Evolutionary conservation across 2,113 vertebrate genomes (phyloP), one percentile per base, ranked within the genome.

Genomic region (Brachirus orientalis): DNA sequence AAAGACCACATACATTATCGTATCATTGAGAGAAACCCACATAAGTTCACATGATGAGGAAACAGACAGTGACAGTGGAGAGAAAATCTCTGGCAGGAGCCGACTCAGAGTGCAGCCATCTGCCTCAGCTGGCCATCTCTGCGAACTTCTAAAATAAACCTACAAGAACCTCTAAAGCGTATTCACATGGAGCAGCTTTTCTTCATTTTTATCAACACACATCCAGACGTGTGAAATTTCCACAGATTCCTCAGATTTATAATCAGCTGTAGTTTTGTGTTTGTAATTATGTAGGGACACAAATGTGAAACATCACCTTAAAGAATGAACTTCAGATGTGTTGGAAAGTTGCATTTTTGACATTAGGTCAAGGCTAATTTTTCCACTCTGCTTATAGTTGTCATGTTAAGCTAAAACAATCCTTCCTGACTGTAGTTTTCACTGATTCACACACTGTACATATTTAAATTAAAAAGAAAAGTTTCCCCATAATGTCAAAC

Each of bases 271-370:
- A 1, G 8, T 6, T 48, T 51, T 41, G 18, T 7, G 8, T 44
- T 33, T 69, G 11, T 19, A 12, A 9, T 57, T 57, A 57, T 41
- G 9, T 20, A 13, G 18, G 4, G 37, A 16, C 4, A 41, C 1
- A n/a, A n/a, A 58, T 55, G 10, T 9, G 10, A 56, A 56, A 19
- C 10, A 50, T 16, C 1, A 8, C 1, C 1, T 28, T 40, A 38
- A 45, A 55, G 35, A 28, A 10, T 45, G 37, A 60, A 8, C 22
- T 55, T 37, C n/a, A 50, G 37, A 43, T 53, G 46, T 17, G 47
- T 37, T 55, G 17, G 17, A 19, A n/a, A 2, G 33, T 6, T 7
- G 5, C 18, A 5, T 38, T 40, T 18, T 38, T 55, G 8, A 22
- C 7, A 20, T 41, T 10, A 43, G 44, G 14, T 1, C 12, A n/a